Percentiles rank a stretch among this genome's conserved stretches.
Conservation (phyloP, 2,888 invertebrate genomes). For the Acronicta psi region DNA sequence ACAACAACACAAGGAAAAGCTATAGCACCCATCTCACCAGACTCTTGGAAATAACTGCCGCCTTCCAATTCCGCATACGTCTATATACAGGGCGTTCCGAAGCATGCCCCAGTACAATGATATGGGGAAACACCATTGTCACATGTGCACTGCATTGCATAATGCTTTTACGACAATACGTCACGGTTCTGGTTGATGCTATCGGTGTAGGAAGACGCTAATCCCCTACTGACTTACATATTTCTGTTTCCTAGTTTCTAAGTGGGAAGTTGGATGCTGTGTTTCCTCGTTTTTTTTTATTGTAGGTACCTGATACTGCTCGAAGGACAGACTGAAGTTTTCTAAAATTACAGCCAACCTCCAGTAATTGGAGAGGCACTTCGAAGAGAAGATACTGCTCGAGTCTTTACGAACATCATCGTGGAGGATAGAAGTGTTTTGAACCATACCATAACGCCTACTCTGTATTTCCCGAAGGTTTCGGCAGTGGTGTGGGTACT, state of each 20-base stretch:
- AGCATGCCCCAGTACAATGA: conserved; percentile 79
- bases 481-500: too few species aligned
- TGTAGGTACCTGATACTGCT: background rate
- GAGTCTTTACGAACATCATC: too few species aligned
- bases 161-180: conserved; percentile 72
- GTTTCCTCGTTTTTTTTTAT: background rate
- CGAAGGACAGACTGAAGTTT: too few species aligned
- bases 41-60: conserved; percentile 68
- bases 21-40: conserved; percentile 72
- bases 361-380: too few species aligned
- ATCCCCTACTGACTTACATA: conserved; percentile 51
- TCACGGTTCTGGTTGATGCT: conserved; percentile 68
- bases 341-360: too few species aligned
- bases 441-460: too few species aligned
- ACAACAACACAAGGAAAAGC: conserved; percentile 53
- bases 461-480: too few species aligned
- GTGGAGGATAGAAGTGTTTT: too few species aligned
- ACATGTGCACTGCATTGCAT: conserved; percentile 64
- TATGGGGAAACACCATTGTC: conserved; percentile 84
- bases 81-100: conserved; percentile 85
- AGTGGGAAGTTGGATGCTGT: background rate
- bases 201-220: conserved; percentile 71
- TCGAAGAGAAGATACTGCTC: too few species aligned
- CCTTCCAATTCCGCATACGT: conserved; percentile 70
- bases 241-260: conserved; percentile 35